phyloP scores from a whole-genome alignment of 2,888 invertebrate genomes.

The Pheosia gnoma region DNA sequence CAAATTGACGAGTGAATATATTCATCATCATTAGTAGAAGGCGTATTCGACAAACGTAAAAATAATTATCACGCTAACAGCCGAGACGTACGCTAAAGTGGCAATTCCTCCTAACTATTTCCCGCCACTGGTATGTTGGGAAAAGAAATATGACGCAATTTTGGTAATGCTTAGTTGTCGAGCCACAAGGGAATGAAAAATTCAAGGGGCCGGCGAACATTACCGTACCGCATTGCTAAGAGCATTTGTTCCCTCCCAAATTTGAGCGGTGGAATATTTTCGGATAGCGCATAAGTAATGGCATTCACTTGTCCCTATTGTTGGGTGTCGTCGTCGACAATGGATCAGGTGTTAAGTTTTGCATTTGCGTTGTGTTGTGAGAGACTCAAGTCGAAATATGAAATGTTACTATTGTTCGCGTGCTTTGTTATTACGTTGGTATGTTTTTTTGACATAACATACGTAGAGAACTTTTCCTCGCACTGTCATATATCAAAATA shows the following conservation, averaged over 20 bases:
- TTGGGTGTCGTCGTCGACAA: conserved; percentile 35
- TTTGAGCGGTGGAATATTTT: conserved; percentile 70
- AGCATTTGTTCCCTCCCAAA: conserved; percentile 72
- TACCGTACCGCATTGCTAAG: conserved; percentile 75
- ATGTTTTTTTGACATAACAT: too few relatives aligned
- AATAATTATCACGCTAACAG: conserved; percentile 49
- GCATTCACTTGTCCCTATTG: conserved; percentile 40
- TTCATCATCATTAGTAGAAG: neutral
- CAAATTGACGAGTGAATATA: neutral
- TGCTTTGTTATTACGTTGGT: neutral
- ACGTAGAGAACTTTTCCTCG: too few relatives aligned
- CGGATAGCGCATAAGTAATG: conserved; percentile 57
- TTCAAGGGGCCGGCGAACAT: conserved; percentile 80
- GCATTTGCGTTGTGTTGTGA: conserved; percentile 21
- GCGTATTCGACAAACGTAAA: conserved; percentile 15
- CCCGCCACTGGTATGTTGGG: conserved; percentile 60
- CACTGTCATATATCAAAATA: too few relatives aligned
- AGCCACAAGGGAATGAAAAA: conserved; percentile 83
- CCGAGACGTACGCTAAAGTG: conserved; percentile 56
- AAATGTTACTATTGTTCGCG: neutral
- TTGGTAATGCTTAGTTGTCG: conserved; percentile 83
- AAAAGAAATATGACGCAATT: conserved; percentile 84
- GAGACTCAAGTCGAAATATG: neutral
- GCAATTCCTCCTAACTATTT: conserved; percentile 75
- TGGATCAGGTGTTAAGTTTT: conserved; percentile 42